Conservation (phyloP, 2,888 invertebrate species). For the Heliconius erato region DNA sequence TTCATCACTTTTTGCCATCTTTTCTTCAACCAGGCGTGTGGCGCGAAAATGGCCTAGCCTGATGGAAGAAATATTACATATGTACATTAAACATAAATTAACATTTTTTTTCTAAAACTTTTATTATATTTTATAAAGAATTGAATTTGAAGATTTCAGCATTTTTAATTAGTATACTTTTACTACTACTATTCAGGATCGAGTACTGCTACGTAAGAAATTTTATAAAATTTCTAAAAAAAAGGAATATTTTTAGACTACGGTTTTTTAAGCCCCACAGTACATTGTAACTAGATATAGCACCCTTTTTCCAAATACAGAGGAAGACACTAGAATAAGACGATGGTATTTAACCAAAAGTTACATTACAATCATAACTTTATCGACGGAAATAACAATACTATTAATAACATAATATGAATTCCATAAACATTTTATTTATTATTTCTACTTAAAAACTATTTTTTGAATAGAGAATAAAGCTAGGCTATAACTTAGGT, state of each 20-base stretch:
- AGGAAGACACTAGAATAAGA: conserved; percentile 57
- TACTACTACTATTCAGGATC: too few relatives aligned
- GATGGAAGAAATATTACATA: neutral
- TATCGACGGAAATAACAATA: conserved; percentile 76
- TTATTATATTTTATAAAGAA: neutral
- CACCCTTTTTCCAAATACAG: conserved; percentile 53
- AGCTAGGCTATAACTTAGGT: conserved; percentile 33
- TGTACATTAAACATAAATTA: neutral
- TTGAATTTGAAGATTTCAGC: too few relatives aligned
- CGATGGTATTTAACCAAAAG: conserved; percentile 59
- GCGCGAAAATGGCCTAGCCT: neutral
- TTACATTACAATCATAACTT: conserved; percentile 48
- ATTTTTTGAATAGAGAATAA: conserved; percentile 42
- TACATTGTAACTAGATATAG: conserved; percentile 52
- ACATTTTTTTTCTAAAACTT: neutral
- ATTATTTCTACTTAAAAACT: conserved; percentile 38
- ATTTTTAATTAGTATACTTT: too few relatives aligned
- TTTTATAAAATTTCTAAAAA: too few relatives aligned
- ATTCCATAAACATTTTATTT: conserved; percentile 68
- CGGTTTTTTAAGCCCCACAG: conserved; percentile 20
- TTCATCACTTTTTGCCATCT: neutral
- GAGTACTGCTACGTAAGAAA: too few relatives aligned
- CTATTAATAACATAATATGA: conserved; percentile 80
- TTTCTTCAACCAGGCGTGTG: neutral
- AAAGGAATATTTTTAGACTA: neutral